A percentile compares a stretch with the other conserved stretches of the same genome.
These are phyloP conservation scores for Jacana jacana DNA, from an alignment of 2,113 vertebrate species.

Conservation along the genomic window DNA sequence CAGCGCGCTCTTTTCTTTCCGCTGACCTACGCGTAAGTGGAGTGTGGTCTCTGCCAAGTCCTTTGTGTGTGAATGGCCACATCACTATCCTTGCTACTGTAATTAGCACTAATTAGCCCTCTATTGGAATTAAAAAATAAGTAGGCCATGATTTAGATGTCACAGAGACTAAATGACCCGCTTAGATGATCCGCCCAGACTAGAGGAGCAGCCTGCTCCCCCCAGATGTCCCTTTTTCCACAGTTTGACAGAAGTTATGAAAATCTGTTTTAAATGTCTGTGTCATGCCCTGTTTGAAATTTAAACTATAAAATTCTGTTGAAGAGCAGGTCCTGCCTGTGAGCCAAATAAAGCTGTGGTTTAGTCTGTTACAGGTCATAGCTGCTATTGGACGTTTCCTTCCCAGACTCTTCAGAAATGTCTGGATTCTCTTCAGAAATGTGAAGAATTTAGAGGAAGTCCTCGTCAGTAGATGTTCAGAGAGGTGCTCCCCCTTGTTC, in stretches of 20 bases:
- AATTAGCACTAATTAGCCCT: constrained; percentile 23
- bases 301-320: background rate
- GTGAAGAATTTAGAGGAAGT: background rate
- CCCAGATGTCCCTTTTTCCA: background rate
- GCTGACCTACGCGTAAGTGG: background rate
- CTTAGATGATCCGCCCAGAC: background rate
- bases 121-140: constrained; percentile 49
- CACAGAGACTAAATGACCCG: background rate
- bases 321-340: background rate
- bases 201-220: background rate
- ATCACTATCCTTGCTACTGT: background rate
- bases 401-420: background rate
- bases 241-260: background rate
- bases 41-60: constrained; percentile 36
- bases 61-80: constrained; percentile 17
- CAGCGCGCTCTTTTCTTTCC: background rate
- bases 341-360: background rate
- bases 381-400: background rate
- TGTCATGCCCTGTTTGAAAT: background rate
- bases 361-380: background rate
- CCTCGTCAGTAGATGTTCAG: background rate
- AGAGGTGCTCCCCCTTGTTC: background rate
- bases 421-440: background rate
- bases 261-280: background rate
- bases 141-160: constrained; percentile 19